These are phyloP conservation scores for Sorex maritimensis DNA, from an alignment of 2,797 vertebrate species.

Conservation along the genomic window DNA sequence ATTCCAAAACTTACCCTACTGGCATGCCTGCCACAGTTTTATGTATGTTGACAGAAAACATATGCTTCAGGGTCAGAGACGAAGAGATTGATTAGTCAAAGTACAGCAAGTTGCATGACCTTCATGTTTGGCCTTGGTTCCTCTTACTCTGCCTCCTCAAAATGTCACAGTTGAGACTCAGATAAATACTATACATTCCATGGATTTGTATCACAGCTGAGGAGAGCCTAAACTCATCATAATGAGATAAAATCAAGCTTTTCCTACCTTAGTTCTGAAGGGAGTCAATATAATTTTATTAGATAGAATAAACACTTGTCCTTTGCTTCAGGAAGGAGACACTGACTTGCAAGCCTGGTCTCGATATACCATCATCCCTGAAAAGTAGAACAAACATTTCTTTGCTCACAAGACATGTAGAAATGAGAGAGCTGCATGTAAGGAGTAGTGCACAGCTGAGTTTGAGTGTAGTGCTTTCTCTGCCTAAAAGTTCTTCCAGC, in stretches of 20 bases:
- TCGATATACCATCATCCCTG: neutral
- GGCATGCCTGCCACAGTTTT: neutral
- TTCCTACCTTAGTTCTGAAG: neutral
- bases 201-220: neutral
- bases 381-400: neutral
- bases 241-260: neutral
- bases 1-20: neutral
- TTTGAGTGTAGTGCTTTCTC: neutral
- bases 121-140: neutral
- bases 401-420: neutral
- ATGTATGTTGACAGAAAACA: neutral
- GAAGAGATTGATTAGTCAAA: neutral
- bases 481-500: slow-evolving; percentile 30
- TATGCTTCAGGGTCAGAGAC: slow-evolving; percentile 10
- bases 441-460: neutral
- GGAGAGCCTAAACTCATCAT: neutral
- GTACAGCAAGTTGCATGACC: neutral
- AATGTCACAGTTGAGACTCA: neutral
- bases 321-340: neutral
- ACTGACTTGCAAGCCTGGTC: neutral
- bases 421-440: neutral
- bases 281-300: neutral
- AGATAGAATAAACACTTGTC: neutral
- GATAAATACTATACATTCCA: too few relatives aligned
- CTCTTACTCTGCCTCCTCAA: neutral